Conservation (phyloP, 2,888 invertebrate species). For the Heteromurus nitidus region DNA sequence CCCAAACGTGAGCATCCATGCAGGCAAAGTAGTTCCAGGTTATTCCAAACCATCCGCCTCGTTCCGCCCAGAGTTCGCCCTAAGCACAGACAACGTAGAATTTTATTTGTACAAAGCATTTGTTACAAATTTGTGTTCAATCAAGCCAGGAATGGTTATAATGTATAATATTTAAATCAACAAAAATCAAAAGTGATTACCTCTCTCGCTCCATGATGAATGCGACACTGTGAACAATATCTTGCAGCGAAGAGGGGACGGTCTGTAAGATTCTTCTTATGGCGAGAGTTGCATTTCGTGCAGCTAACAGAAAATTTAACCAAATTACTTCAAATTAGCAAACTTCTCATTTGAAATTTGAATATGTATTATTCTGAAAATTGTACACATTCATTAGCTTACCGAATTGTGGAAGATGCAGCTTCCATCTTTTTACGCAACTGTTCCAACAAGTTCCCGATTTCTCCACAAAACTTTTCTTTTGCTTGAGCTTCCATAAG, state of each 20-base stretch:
- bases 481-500: slow-evolving; percentile 86
- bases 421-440: slow-evolving; percentile 95
- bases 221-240: slow-evolving; percentile 92
- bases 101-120: neutral
- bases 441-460: slow-evolving; percentile 90
- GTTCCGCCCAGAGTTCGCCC: slow-evolving; percentile 98
- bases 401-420: slow-evolving; percentile 91
- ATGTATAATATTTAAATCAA: slow-evolving; percentile 1
- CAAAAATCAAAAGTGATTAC: slow-evolving; percentile 76
- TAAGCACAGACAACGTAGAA: slow-evolving; percentile 76
- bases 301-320: slow-evolving; percentile 79
- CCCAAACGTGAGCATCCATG: slow-evolving; percentile 96
- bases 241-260: slow-evolving; percentile 94
- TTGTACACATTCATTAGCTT: slow-evolving; percentile 49
- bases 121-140: too few relatives aligned
- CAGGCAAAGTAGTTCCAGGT: slow-evolving; percentile 96
- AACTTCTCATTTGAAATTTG: neutral
- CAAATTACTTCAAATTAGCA: neutral
- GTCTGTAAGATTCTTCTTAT: slow-evolving; percentile 89
- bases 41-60: slow-evolving; percentile 86
- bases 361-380: neutral
- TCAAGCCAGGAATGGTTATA: too few relatives aligned
- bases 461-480: slow-evolving; percentile 91
- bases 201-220: slow-evolving; percentile 91
- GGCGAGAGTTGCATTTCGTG: slow-evolving; percentile 93